Evolutionary conservation across 2,113 vertebrate genomes (phyloP).

Genomic region (Psettodes erumei): DNA sequence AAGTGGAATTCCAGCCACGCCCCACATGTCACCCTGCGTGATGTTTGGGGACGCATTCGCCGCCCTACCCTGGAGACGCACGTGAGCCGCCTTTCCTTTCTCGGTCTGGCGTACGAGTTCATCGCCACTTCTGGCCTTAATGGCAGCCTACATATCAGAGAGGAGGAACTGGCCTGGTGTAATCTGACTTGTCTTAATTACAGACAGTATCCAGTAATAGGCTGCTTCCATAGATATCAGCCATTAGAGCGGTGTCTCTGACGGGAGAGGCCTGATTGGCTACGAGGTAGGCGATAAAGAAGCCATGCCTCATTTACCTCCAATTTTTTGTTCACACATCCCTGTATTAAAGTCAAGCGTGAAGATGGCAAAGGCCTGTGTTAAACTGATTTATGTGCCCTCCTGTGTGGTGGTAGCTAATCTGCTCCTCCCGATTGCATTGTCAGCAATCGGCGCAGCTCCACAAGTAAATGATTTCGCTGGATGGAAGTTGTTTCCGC

Average conservation of each 20-base stretch:
- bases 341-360: conserved; percentile 76
- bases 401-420: conserved; percentile 63
- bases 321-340: conserved; percentile 77
- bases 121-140: conserved; percentile 59
- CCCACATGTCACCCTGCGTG: conserved; percentile 59
- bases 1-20: conserved; percentile 56
- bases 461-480: conserved; percentile 53
- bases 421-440: conserved; percentile 70
- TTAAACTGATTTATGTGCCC: conserved; percentile 77
- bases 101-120: conserved; percentile 33
- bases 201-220: conserved; percentile 78
- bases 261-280: conserved; percentile 70
- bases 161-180: conserved; percentile 61
- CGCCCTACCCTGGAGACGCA: conserved; percentile 39
- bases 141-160: conserved; percentile 69
- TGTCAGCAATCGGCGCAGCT: conserved; percentile 72
- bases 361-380: conserved; percentile 74
- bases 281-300: conserved; percentile 76
- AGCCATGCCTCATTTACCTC: conserved; percentile 79
- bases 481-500: conserved; percentile 45
- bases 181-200: conserved; percentile 81
- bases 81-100: conserved; percentile 28
- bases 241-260: conserved; percentile 75
- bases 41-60: conserved; percentile 47
- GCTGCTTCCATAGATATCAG: conserved; percentile 75